Conservation (phyloP, 1,140 invertebrate species). For the Dendrolimus kikuchii region DNA sequence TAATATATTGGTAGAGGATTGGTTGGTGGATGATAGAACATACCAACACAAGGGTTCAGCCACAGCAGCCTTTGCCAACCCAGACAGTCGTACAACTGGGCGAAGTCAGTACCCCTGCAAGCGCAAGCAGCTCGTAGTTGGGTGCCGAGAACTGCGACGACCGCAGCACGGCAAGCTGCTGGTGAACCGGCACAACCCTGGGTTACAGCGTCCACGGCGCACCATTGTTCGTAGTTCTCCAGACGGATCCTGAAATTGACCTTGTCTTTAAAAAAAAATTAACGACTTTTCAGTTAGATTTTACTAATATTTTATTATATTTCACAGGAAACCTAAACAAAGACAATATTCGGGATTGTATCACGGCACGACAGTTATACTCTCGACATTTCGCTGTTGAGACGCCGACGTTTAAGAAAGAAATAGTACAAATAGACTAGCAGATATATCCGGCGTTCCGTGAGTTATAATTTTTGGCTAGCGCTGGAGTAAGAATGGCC, state of each 20-base stretch:
- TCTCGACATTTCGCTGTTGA: too few relatives aligned
- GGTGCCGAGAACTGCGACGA: constrained; percentile 89
- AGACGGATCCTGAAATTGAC: constrained; percentile 79
- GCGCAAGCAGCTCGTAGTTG: constrained; percentile 87
- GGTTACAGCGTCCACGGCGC: constrained; percentile 90
- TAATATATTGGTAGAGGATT: neutral
- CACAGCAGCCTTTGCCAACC: constrained; percentile 93
- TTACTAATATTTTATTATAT: too few relatives aligned
- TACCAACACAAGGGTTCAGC: constrained; percentile 93
- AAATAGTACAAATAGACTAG: too few relatives aligned
- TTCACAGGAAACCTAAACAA: too few relatives aligned
- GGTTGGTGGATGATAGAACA: constrained; percentile 47
- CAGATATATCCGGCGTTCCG: too few relatives aligned
- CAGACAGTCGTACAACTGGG: constrained; percentile 87
- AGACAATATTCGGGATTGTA: too few relatives aligned
- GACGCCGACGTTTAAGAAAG: too few relatives aligned
- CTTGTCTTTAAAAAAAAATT: too few relatives aligned
- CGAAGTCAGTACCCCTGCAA: constrained; percentile 87
- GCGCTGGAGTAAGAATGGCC: too few relatives aligned
- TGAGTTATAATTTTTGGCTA: too few relatives aligned
- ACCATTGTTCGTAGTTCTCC: constrained; percentile 91
- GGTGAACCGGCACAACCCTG: constrained; percentile 90
- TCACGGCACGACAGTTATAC: too few relatives aligned
- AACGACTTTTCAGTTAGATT: too few relatives aligned
- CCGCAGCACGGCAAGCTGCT: constrained; percentile 83